Conservation (phyloP, 2,113 vertebrate genomes). For the Grantiella picta region DNA sequence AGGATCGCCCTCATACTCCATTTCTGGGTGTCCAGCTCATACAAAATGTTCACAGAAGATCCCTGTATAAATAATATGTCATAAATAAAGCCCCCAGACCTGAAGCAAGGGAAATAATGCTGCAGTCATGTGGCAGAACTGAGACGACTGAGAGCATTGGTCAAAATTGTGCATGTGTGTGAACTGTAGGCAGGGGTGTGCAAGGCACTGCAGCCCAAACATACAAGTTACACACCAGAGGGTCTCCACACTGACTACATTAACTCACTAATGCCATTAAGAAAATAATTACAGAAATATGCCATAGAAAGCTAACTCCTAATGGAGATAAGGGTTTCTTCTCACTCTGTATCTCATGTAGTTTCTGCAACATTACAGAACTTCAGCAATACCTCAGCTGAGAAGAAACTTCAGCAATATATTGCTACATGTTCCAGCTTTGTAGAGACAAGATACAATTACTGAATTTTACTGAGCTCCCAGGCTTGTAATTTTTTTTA, state of each 20-base stretch:
- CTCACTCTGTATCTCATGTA: neutral
- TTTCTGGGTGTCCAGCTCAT: fast-evolving
- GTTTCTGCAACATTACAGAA: neutral
- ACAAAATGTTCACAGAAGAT: neutral
- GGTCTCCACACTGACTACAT: neutral
- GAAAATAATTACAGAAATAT: neutral
- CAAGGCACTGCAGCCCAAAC: neutral
- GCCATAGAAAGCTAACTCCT: neutral
- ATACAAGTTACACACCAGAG: neutral
- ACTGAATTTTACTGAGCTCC: neutral
- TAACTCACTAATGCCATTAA: neutral
- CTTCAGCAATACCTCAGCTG: no score
- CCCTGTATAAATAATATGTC: neutral
- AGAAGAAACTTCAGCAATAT: no score
- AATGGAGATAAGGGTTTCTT: neutral
- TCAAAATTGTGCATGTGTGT: fast-evolving
- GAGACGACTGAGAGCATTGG: neutral
- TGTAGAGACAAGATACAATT: neutral
- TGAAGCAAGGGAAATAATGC: neutral
- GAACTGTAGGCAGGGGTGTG: neutral
- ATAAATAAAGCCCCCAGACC: neutral
- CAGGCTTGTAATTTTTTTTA: neutral
- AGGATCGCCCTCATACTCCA: no score
- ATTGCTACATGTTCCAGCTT: neutral
- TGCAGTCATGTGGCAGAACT: neutral